phyloP scores from a whole-genome alignment of 2,888 invertebrate genomes.

The Drosophila silvestris region DNA sequence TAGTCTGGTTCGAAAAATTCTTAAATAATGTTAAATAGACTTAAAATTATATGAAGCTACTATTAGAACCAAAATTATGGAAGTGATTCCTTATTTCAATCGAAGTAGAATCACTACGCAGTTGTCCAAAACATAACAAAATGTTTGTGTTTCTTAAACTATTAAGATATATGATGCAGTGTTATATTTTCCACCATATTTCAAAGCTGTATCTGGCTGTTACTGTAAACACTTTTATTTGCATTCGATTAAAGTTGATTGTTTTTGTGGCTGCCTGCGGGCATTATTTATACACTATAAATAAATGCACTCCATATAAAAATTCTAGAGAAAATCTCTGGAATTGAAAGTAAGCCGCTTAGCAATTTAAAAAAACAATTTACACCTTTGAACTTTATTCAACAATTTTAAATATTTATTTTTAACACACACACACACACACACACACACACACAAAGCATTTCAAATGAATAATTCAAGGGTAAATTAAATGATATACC shows the following conservation, averaged over 20 bases:
- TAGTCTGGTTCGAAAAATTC: background rate
- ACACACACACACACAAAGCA: no score
- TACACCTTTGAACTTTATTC: constrained; percentile 19
- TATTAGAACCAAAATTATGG: background rate
- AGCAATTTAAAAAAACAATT: constrained; percentile 21
- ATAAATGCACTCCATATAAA: background rate
- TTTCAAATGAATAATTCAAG: constrained; percentile 48
- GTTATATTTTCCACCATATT: background rate
- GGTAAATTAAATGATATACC: constrained; percentile 2
- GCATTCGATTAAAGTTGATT: constrained; percentile 35
- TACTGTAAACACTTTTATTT: constrained; percentile 11
- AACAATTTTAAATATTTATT: constrained; percentile 28
- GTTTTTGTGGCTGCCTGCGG: background rate
- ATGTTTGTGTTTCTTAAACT: background rate
- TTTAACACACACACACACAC: constrained; percentile 7
- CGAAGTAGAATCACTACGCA: background rate
- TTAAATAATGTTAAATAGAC: background rate
- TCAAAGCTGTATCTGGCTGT: background rate
- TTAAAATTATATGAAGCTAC: no score
- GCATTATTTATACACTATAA: background rate
- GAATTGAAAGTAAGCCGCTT: constrained; percentile 37
- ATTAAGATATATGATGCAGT: no score
- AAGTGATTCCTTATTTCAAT: background rate
- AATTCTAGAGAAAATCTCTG: background rate
- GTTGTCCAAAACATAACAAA: background rate